A percentile compares a stretch with the other conserved stretches of the same genome.
Evolutionary conservation across 2,888 invertebrate genomes (phyloP).

Genomic region (Seira sanloemensis): DNA sequence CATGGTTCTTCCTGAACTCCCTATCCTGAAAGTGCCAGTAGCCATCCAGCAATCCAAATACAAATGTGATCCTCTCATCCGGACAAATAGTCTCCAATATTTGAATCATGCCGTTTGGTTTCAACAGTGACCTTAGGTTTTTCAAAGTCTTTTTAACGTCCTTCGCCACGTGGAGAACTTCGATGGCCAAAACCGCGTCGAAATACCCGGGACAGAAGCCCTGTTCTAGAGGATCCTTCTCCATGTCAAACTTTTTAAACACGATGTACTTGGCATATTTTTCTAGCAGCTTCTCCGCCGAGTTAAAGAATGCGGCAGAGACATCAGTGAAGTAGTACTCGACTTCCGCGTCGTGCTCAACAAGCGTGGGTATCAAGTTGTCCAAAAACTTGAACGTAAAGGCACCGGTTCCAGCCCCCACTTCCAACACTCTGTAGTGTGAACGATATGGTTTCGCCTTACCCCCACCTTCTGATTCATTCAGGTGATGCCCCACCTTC

Average conservation of each 20-base stretch:
- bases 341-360: neutral
- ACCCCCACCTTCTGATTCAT: neutral
- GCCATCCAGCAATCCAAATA: constrained; percentile 57
- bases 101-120: constrained; percentile 31
- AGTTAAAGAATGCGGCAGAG: neutral
- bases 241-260: constrained; percentile 48
- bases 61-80: constrained; percentile 12
- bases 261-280: neutral
- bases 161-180: constrained; percentile 40
- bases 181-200: constrained; percentile 15
- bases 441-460: neutral
- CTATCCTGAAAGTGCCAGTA: constrained; percentile 56
- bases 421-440: neutral
- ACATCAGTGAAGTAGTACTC: neutral
- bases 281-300: neutral
- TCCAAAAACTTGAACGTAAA: neutral
- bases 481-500: neutral
- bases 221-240: constrained; percentile 32
- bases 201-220: constrained; percentile 37
- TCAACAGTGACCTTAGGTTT: constrained; percentile 32
- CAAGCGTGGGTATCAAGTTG: neutral
- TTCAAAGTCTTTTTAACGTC: constrained; percentile 26
- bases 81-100: constrained; percentile 40
- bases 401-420: neutral
- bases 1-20: neutral